These are phyloP conservation scores for Labeo calbasu DNA, from an alignment of 2,797 vertebrate genomes.

Conservation along the genomic window DNA sequence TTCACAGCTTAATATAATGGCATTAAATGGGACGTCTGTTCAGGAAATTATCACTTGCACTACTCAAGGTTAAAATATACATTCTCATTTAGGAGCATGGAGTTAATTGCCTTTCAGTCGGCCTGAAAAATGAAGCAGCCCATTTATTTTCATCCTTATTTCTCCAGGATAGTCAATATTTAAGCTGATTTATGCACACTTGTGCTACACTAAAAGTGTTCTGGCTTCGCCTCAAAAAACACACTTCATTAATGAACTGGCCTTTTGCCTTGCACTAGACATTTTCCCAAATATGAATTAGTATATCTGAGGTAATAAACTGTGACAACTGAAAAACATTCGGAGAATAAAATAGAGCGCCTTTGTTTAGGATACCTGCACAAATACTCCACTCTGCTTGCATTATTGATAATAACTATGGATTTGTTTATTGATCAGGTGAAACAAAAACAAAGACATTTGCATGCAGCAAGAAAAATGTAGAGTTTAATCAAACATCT, in stretches of 20 bases:
- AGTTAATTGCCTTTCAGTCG: slow-evolving; percentile 70
- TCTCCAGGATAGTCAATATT: slow-evolving; percentile 57
- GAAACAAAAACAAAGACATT: neutral
- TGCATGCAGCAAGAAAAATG: slow-evolving; percentile 33
- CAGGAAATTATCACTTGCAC: slow-evolving; percentile 56
- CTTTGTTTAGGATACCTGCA: neutral
- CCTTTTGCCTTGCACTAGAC: slow-evolving; percentile 53
- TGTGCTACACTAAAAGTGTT: slow-evolving; percentile 71
- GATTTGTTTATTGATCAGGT: slow-evolving; percentile 19
- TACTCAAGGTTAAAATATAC: slow-evolving; percentile 58
- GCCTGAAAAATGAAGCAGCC: slow-evolving; percentile 52
- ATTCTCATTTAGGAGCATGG: slow-evolving; percentile 65
- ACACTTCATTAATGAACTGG: slow-evolving; percentile 69
- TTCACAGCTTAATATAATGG: neutral
- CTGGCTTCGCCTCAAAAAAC: slow-evolving; percentile 68
- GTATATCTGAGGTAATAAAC: slow-evolving; percentile 1
- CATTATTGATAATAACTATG: slow-evolving; percentile 49
- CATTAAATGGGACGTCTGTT: slow-evolving; percentile 32
- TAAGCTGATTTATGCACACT: slow-evolving; percentile 73
- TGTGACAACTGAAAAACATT: neutral
- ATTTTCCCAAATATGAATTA: slow-evolving; percentile 51
- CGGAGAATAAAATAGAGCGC: neutral
- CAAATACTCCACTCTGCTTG: neutral
- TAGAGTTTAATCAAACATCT: neutral
- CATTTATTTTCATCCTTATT: slow-evolving; percentile 55